A percentile compares a stretch with the other conserved stretches of the same genome.
Evolutionary conservation across 2,888 invertebrate genomes (phyloP).

Genomic region (Rutpela maculata): DNA sequence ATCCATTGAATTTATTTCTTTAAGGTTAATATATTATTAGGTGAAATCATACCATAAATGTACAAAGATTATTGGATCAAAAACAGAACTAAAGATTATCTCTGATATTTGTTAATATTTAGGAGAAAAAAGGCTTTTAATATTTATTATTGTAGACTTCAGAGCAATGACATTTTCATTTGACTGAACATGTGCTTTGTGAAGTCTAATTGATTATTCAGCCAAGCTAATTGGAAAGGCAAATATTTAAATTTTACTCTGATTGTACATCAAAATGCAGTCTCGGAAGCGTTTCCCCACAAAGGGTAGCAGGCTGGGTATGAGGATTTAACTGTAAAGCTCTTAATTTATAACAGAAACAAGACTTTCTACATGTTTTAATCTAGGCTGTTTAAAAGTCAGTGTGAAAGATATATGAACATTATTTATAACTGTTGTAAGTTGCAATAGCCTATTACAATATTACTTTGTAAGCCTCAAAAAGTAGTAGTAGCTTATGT

Average conservation of each 20-base stretch:
- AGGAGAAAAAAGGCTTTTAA: neutral
- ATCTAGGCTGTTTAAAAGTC: neutral
- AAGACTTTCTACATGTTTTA: neutral
- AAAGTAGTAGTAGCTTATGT: neutral
- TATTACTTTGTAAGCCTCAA: neutral
- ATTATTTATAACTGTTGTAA: neutral
- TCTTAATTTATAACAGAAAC: neutral
- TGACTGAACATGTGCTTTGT: neutral
- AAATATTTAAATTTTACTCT: neutral
- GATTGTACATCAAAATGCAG: neutral
- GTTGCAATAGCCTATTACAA: neutral
- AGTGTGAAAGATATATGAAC: neutral
- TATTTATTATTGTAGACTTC: neutral
- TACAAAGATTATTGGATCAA: no score
- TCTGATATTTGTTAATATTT: no score
- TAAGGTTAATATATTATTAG: no score
- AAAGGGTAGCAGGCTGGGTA: neutral
- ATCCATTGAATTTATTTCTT: no score
- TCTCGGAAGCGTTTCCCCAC: neutral
- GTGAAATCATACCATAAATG: no score
- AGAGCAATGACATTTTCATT: neutral
- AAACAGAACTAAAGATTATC: no score
- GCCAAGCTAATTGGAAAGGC: neutral
- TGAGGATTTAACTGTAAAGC: neutral
- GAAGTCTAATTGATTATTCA: neutral